Base-by-base conservation (phyloP, 2,888 invertebrate genomes). In the Drymonia ruficornis region DNA sequence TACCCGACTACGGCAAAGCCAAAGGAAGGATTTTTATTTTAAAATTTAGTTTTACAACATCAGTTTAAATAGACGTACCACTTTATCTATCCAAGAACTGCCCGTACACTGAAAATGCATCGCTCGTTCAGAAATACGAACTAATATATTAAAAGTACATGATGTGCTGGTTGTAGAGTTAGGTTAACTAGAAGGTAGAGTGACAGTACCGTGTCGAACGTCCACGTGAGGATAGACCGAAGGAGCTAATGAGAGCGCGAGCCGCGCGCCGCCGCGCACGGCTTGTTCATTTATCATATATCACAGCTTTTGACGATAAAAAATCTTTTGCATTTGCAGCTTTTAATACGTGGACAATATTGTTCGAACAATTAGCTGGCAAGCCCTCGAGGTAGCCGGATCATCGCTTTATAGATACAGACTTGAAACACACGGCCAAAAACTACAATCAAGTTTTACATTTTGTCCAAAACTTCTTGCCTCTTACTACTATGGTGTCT, bases 251-350 rank as follows among this genome's bases (percentile, higher is more conserved):
- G 72, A 80, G 71, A 79, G 83, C 84, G 84, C 86, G 83, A 76
- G 85, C 87, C 80, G 77, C 65, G 72, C 83, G 82, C 78, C 81
- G 69, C 75, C 77, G 75, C 87, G 84, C 84, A 75, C 80, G 72
- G 85, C 83, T 82, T 83, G 80, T 87, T 87, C 86, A 86, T 81
- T 87, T 87, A 87, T 88, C 74, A 81, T 89, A 91, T 92, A 92
- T 92, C 92, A 92, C 92, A 92, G 92, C 91, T 91, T 92, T 92
- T 92, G 92, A 92, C 92, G 92, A 91, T 91, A 89, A 91, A 90
- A 89, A 91, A 91, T 90, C 89, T 91, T 91, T 91, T 91, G 91
- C 92, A 90, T 87, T 91, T 90, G 90, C 86, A 90, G 91, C 89
- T 91, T 87, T 79, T 47, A 46, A 83, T 80, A 75, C 62, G 89